Percentiles rank a stretch among this genome's conserved stretches.
Evolutionary conservation across 1,140 invertebrate genomes (phyloP).

Genomic region (Neodiprion pinetum): DNA sequence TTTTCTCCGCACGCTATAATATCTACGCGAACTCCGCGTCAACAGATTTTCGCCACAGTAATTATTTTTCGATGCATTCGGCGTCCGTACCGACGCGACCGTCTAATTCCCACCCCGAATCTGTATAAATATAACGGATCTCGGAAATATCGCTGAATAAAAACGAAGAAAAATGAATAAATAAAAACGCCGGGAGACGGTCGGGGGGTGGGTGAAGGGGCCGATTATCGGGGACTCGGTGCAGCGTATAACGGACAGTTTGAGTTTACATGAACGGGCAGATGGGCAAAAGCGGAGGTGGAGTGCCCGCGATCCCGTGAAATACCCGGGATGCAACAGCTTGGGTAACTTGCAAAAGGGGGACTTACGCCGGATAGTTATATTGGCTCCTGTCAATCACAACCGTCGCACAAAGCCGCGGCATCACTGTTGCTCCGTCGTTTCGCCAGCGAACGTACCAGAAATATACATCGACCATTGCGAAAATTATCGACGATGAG

Average conservation of each 20-base stretch:
- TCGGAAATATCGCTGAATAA: too few species aligned
- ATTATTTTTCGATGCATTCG: too few species aligned
- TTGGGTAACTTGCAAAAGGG: conserved; percentile 62
- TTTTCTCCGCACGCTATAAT: too few species aligned
- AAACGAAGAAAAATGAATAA: not conserved
- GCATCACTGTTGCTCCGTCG: too few species aligned
- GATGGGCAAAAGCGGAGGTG: conserved; percentile 41
- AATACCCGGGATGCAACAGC: conserved; percentile 58
- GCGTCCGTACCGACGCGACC: too few species aligned
- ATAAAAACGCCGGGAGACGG: not conserved
- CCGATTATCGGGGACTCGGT: conserved; percentile 53
- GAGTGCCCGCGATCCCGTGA: not conserved
- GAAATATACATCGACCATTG: too few species aligned
- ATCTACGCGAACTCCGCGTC: too few species aligned
- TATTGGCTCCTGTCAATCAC: conserved; percentile 63
- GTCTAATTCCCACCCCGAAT: too few species aligned
- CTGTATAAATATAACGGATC: too few species aligned
- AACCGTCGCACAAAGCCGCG: conserved; percentile 43
- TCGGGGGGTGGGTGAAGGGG: conserved; percentile 8
- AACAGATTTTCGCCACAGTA: too few species aligned
- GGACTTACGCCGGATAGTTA: conserved; percentile 46
- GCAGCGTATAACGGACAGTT: conserved; percentile 49
- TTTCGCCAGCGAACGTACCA: too few species aligned
- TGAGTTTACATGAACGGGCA: conserved; percentile 64
- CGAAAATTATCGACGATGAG: too few species aligned